Evolutionary conservation across 2,888 invertebrate species (phyloP), one percentile per base, ranked within the genome.

Genomic region (Thymelicus sylvestris): DNA sequence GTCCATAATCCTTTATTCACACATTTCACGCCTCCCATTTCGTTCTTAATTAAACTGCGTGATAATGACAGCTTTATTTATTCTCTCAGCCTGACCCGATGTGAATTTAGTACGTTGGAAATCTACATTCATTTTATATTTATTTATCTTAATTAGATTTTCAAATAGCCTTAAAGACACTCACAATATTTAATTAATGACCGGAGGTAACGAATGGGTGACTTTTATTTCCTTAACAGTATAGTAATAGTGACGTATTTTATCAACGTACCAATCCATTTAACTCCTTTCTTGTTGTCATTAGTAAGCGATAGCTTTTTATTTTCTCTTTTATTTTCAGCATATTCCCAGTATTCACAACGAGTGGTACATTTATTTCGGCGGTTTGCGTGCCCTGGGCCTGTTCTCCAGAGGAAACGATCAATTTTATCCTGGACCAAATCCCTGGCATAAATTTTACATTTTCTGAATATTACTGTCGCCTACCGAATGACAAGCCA

Each of bases 401-500:
- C 0, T 89, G 89, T 72, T 79, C 82, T 0, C 63, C 83, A 0
- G 76, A 72, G 0, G 80, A 86, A 74, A 84, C 84, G 0, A 50
- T 87, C 0, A 74, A 82, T 19, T 84, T 80, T 72, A 66, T 84
- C 6, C 79, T 81, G 62, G 72, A 78, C 0, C 69, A 61, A 1
- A 60, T 80, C 24, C 72, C 78, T 0, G 74, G 76, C 47, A 10
- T 83, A 3, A 83, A 88, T 67, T 67, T 86, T 6, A 80, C 80
- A 0, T 86, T 79, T 68, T 71, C 67, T 0, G 87, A 87, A 64
- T 78, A 78, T 38, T 89, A 79, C 69, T 90, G 88, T 72, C 82
- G 90, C 6, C 73, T 90, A 47, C 88, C 89, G 0, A 79, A 85
- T 48, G 90, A 90, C 67, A 90, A 88, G 48, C 86, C 86, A 0